Evolutionary conservation across 2,797 vertebrate genomes (phyloP).

Genomic region (Salmo trutta): DNA sequence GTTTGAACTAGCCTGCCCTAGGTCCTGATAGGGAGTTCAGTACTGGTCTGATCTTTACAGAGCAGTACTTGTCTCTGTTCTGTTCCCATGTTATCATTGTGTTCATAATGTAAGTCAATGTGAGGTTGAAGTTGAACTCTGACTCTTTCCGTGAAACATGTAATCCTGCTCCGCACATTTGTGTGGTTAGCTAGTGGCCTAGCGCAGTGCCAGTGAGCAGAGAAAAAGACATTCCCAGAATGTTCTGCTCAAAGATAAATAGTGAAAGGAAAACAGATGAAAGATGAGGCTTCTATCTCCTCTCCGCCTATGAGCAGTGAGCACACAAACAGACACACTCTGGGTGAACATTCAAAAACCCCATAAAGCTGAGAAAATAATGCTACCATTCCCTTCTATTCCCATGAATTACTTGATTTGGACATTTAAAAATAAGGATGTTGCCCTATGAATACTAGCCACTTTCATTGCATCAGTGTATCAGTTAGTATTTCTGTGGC

Average conservation of each 20-base stretch:
- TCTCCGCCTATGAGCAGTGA: conserved; percentile 34
- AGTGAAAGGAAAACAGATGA: conserved; percentile 84
- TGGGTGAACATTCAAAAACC: conserved; percentile 73
- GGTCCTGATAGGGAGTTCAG: not conserved
- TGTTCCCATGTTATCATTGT: conserved; percentile 38
- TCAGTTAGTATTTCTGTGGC: conserved; percentile 65
- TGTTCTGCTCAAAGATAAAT: conserved; percentile 89
- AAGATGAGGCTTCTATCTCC: conserved; percentile 79
- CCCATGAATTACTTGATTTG: conserved; percentile 35
- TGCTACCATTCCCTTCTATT: conserved; percentile 56
- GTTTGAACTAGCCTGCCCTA: not conserved
- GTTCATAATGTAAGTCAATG: conserved; percentile 31
- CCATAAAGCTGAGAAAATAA: conserved; percentile 73
- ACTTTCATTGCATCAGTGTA: conserved; percentile 38
- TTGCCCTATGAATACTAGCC: conserved; percentile 19
- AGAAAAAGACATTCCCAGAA: conserved; percentile 83
- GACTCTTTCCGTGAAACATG: conserved; percentile 67
- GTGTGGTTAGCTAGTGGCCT: conserved; percentile 80
- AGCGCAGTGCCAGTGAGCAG: conserved; percentile 61
- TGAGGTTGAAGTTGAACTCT: conserved; percentile 42
- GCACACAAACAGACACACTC: conserved; percentile 61
- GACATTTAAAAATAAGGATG: conserved; percentile 1
- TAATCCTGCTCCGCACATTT: conserved; percentile 73
- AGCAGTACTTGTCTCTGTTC: not conserved
- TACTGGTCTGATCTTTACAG: conserved; percentile 4